Conservation (phyloP, 2,888 invertebrate species). For the Ariolimax columbianus region DNA sequence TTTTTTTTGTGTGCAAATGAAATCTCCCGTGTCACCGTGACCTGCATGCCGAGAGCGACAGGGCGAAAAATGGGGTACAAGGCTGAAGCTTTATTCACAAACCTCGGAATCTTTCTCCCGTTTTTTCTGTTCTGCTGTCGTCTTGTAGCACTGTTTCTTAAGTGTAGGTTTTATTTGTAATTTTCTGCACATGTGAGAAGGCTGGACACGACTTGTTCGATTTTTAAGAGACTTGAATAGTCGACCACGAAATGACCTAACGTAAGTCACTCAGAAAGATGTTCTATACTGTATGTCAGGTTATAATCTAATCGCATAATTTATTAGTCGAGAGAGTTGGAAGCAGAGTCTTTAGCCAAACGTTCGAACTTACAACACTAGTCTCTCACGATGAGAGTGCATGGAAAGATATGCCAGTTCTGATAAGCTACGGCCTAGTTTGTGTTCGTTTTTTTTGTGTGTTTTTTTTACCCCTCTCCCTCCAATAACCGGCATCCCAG, state of each 20-base stretch:
- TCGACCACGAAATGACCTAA: too few relatives aligned
- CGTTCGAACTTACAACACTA: neutral
- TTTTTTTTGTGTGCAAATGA: neutral
- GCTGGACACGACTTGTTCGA: neutral
- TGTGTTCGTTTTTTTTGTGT: neutral
- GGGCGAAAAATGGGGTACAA: neutral
- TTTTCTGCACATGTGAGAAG: neutral
- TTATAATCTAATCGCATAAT: too few relatives aligned
- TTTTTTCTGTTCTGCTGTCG: neutral
- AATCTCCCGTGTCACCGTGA: slow-evolving; percentile 7
- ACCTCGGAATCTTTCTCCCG: neutral
- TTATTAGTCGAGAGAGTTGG: too few relatives aligned
- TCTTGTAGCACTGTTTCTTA: too few relatives aligned
- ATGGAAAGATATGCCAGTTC: neutral
- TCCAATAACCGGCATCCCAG: neutral
- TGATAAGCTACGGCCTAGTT: neutral
- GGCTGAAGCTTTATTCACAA: neutral
- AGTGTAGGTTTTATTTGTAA: too few relatives aligned
- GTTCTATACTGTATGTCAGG: too few relatives aligned
- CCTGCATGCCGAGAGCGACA: neutral
- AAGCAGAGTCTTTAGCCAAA: neutral
- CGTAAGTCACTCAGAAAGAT: too few relatives aligned
- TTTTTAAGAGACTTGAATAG: too few relatives aligned
- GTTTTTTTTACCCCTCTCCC: neutral
- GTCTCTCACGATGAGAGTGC: neutral